Conservation (phyloP, 2,797 vertebrate species). For the Nyctibius grandis region DNA sequence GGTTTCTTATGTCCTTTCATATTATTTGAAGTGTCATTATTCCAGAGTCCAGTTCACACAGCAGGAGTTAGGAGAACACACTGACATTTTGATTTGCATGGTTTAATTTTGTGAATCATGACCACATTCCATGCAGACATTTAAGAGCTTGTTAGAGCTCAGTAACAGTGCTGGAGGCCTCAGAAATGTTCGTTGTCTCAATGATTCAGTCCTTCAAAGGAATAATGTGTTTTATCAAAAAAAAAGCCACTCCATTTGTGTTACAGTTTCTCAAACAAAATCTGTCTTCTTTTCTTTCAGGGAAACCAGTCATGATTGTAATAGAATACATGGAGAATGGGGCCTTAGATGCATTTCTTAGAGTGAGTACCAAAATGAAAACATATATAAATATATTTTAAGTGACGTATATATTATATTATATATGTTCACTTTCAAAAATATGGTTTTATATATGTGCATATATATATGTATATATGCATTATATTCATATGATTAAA, state of each 20-base stretch:
- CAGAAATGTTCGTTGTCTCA: conserved; percentile 4
- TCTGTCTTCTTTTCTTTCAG: conserved; percentile 73
- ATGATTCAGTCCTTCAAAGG: conserved; percentile 22
- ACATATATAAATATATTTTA: not conserved
- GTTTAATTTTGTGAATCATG: conserved; percentile 59
- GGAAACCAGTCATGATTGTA: conserved; percentile 99
- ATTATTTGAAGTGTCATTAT: conserved; percentile 56
- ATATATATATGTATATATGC: not conserved
- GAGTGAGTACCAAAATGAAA: conserved; percentile 80
- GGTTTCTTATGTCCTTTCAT: conserved; percentile 39
- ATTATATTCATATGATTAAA: not conserved
- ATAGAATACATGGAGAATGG: conserved; percentile 99
- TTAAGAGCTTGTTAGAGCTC: conserved; percentile 59
- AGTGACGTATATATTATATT: not conserved
- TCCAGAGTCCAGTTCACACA: conserved; percentile 49
- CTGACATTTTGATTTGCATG: conserved; percentile 58
- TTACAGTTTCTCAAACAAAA: conserved; percentile 51
- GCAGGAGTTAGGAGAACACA: conserved; percentile 32
- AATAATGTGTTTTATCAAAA: conserved; percentile 39
- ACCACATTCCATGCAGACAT: conserved; percentile 38
- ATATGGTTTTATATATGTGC: not conserved
- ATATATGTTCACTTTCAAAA: not conserved
- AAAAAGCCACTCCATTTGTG: not conserved
- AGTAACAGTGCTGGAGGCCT: conserved; percentile 27
- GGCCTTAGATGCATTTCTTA: conserved; percentile 96